Conservation (phyloP, 2,113 vertebrate genomes). For the Rhombomys opimus region DNA sequence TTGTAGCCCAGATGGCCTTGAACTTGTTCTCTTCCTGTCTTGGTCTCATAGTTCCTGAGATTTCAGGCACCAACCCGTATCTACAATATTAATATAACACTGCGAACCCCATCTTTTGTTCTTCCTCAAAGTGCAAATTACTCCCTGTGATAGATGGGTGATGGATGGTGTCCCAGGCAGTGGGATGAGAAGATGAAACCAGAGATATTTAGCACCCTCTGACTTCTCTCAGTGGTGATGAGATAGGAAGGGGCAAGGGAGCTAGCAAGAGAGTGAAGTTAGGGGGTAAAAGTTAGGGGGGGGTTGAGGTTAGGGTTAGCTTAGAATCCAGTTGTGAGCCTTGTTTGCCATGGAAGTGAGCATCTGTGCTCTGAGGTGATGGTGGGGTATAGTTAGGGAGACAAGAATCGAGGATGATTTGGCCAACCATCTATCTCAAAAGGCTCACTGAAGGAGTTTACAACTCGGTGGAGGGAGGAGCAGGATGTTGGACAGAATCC, state of each 20-base stretch:
- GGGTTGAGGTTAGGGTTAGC: not conserved
- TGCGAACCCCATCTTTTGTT: not conserved
- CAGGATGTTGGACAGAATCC: not conserved
- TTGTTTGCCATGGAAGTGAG: not conserved
- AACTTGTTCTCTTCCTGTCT: not conserved
- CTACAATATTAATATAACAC: not conserved
- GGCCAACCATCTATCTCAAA: not conserved
- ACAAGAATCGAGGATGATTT: not conserved
- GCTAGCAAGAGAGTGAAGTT: not conserved
- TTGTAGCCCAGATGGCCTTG: not conserved
- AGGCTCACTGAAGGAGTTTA: not conserved
- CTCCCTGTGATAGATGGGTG: not conserved
- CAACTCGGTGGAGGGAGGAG: not conserved
- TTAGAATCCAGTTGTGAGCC: not conserved
- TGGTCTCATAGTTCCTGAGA: not conserved
- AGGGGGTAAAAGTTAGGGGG: fast-evolving
- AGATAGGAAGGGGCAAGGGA: not conserved
- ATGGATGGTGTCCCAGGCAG: not conserved
- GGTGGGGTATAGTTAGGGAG: not conserved
- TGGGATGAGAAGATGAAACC: not conserved
- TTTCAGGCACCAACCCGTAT: not conserved
- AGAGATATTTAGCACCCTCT: not conserved
- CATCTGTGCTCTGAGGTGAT: not conserved
- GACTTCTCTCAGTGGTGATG: not conserved
- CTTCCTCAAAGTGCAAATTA: not conserved